Evolutionary conservation across 2,113 vertebrate species (phyloP), one percentile per base, ranked within the genome.

Genomic region (Sceloporus undulatus): DNA sequence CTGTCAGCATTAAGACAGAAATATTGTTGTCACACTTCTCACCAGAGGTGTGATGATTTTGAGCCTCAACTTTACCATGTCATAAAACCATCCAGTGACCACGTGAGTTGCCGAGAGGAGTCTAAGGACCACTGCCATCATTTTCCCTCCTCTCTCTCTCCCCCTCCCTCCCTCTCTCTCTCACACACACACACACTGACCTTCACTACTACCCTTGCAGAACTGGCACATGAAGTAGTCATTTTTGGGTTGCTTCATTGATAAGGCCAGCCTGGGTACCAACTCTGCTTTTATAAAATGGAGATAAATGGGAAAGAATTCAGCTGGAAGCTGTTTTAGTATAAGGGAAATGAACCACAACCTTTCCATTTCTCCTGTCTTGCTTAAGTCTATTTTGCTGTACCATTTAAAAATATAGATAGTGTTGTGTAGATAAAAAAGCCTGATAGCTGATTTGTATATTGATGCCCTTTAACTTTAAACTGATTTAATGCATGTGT

Each of bases 381-480:
- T 86, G 78, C 56, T 87, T 65, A 75, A 80, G 27, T 74, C 27
- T 10, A 27, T 34, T 34, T 87, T 48, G 14, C 34, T 65, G 25
- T 74, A 9, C 27, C 25, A 29, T 80, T 56, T 48, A 56, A 23
- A 52, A 70, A 86, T 29, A 40, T 29, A 66, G 56, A 40, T 29
- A 66, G 56, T 48, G 10, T 59, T 73, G 29, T 25, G 27, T 38
- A 52, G 56, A 87, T 79, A 71, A 91, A 89, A 82, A 11, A 18
- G 76, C 19, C 29, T 85, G 29, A 21, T 2, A 74, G 84, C 42
- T 91, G 27, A 88, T 95, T 90, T 93, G 34, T 83, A 38, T 79
- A 89, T 92, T 91, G 91, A 89, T 91, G 86, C 79, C 34, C 70
- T 54, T 91, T 90, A 86, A 79, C 91, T 86, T 82, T 89, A 90